phyloP scores from a whole-genome alignment of 2,888 invertebrate species.

The Sturmia bella region DNA sequence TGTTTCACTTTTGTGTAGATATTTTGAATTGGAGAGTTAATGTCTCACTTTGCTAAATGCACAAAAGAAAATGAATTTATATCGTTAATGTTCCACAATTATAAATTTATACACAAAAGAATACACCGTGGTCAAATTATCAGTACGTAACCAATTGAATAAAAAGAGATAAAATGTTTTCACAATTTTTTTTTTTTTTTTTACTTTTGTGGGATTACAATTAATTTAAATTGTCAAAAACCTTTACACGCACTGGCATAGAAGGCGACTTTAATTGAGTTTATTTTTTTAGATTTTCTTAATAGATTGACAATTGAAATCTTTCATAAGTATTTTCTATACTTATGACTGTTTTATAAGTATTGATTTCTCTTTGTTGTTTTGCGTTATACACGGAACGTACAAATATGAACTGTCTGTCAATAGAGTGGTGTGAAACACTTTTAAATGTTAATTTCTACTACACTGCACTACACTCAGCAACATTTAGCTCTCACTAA shows the following conservation, averaged over 20 bases:
- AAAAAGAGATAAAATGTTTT: conserved; percentile 50
- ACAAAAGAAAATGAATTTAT: conserved; percentile 78
- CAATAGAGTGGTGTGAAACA: conserved; percentile 74
- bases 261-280: conserved; percentile 85
- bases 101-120: conserved; percentile 73
- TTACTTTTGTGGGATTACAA: conserved; percentile 65
- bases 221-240: conserved; percentile 78
- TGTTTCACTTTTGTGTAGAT: conserved; percentile 44
- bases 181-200: conserved; percentile 22
- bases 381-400: conserved; percentile 70
- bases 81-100: conserved; percentile 73
- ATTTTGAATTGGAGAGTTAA: conserved; percentile 44
- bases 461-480: conserved; percentile 21
- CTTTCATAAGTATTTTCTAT: conserved; percentile 50
- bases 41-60: conserved; percentile 74
- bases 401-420: conserved; percentile 75
- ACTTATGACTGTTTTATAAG: conserved; percentile 14
- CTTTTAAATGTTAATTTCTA: conserved; percentile 75
- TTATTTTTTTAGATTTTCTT: conserved; percentile 50
- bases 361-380: conserved; percentile 73
- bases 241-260: conserved; percentile 97
- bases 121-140: conserved; percentile 47
- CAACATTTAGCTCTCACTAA: conserved; percentile 7
- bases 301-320: conserved; percentile 67
- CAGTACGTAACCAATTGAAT: conserved; percentile 33